A percentile compares a stretch with the other conserved stretches of the same genome.
Evolutionary conservation across 1,140 invertebrate species (phyloP).

Genomic region (Mesaphorura yosii): DNA sequence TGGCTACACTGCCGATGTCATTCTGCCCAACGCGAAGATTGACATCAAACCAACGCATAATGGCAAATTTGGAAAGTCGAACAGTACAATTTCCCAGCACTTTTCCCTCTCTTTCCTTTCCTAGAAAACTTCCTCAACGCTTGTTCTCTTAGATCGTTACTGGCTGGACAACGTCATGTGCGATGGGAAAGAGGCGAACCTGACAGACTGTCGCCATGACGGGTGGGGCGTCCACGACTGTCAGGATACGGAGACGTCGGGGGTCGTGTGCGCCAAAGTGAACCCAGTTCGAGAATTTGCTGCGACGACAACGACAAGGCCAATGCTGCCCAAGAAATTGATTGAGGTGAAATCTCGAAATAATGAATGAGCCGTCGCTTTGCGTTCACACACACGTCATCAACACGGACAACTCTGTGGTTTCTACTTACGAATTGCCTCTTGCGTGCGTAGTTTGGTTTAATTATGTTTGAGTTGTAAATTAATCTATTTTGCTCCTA

Average conservation of each 20-base stretch:
- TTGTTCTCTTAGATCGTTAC: conserved; percentile 48
- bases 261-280: conserved; percentile 53
- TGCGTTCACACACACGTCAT: too few species aligned
- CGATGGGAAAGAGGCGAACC: conserved; percentile 58
- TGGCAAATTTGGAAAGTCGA: conserved; percentile 60
- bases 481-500: too few species aligned
- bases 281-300: conserved; percentile 32
- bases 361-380: not conserved
- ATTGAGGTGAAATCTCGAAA: conserved; percentile 18
- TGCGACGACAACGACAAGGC: conserved; percentile 26
- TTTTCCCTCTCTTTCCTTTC: not conserved
- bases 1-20: conserved; percentile 49
- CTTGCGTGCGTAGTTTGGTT: too few species aligned
- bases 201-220: conserved; percentile 63
- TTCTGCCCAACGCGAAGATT: conserved; percentile 21
- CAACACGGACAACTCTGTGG: too few species aligned
- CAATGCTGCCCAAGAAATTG: conserved; percentile 31
- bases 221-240: conserved; percentile 76
- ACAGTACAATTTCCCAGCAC: conserved; percentile 43
- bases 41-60: conserved; percentile 51
- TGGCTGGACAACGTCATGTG: conserved; percentile 87
- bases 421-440: too few species aligned
- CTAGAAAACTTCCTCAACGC: not conserved
- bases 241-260: conserved; percentile 59
- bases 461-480: too few species aligned